Percentiles rank a stretch among this genome's conserved stretches.
Evolutionary conservation across 2,113 vertebrate genomes (phyloP).

Genomic region (Melozone crissalis): DNA sequence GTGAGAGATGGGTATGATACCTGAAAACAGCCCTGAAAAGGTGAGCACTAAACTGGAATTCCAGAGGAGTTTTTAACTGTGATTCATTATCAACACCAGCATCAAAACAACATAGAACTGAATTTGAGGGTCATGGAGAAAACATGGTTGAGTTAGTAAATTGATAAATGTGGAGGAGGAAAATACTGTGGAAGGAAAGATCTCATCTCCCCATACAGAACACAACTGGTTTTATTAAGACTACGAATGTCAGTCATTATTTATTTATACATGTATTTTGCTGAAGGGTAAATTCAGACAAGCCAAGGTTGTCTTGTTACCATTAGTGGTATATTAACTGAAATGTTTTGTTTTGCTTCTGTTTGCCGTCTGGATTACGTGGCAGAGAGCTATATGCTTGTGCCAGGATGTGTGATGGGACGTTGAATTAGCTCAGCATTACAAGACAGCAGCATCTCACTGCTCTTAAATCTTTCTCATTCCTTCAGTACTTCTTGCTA

Average conservation of each 20-base stretch:
- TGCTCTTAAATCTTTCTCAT: not conserved
- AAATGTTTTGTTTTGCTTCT: not conserved
- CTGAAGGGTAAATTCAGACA: not conserved
- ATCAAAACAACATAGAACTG: not conserved
- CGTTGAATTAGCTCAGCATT: conserved; percentile 22
- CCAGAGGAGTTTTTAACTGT: not conserved
- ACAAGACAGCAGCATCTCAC: not conserved
- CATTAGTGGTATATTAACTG: not conserved
- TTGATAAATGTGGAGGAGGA: not conserved
- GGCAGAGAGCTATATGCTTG: not conserved
- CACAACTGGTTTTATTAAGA: not conserved
- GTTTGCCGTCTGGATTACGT: not conserved
- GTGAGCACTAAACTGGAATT: not conserved
- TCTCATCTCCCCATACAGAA: not conserved
- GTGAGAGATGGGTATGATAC: not conserved
- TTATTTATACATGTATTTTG: conserved; percentile 13
- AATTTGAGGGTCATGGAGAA: not conserved
- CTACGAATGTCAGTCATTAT: not conserved
- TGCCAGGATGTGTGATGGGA: not conserved
- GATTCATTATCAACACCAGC: not conserved
- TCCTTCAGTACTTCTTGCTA: not conserved
- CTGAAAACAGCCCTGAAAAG: not conserved
- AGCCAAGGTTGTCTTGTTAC: not conserved
- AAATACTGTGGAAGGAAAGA: not conserved
- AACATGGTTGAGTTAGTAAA: not conserved